Conservation (phyloP, 2,888 invertebrate species). For the Conistra vaccinii region DNA sequence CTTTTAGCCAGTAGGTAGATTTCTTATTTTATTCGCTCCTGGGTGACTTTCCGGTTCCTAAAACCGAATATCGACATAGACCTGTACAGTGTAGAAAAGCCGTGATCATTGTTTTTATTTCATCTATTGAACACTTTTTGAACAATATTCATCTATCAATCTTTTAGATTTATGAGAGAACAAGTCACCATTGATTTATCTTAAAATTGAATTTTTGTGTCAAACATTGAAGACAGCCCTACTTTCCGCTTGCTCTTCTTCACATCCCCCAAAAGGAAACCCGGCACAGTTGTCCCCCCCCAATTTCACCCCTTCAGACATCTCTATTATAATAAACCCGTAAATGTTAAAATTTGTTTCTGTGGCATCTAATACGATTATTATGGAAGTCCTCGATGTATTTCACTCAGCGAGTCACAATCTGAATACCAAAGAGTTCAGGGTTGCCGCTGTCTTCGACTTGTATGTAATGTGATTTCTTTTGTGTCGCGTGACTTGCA, state of each 20-base stretch:
- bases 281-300: not conserved
- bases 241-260: not conserved
- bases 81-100: not conserved
- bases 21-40: not conserved
- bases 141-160: not conserved
- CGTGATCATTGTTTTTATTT: not conserved
- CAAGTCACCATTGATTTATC: not conserved
- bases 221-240: not conserved
- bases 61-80: not conserved
- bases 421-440: slow-evolving; percentile 58
- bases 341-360: slow-evolving; percentile 24
- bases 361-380: slow-evolving; percentile 42
- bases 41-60: not conserved
- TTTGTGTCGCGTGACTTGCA: slow-evolving; percentile 61
- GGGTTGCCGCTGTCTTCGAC: slow-evolving; percentile 51
- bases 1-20: too few relatives aligned
- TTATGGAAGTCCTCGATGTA: slow-evolving; percentile 51
- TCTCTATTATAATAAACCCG: not conserved
- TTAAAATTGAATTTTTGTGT: not conserved
- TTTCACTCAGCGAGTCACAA: slow-evolving; percentile 43
- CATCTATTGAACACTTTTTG: not conserved
- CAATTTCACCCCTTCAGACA: slow-evolving; percentile 17
- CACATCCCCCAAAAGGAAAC: slow-evolving; percentile 10
- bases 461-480: slow-evolving; percentile 58
- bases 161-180: not conserved